Conservation (phyloP, 2,797 vertebrate species). For the Phrynocephalus forsythii region DNA sequence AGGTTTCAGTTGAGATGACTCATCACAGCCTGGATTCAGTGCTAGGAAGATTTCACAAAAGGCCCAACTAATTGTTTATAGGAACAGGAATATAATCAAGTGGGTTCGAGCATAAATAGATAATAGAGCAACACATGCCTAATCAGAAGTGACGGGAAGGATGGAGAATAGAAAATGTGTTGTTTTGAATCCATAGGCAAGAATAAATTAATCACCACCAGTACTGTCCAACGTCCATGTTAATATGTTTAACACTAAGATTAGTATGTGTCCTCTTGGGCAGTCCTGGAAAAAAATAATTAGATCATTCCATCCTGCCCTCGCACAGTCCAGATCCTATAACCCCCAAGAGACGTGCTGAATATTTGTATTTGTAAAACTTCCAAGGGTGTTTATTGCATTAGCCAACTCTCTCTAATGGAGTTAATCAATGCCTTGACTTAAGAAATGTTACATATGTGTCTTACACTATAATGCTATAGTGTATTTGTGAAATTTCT, state of each 20-base stretch:
- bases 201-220: neutral
- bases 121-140: neutral
- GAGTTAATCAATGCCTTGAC: neutral
- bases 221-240: neutral
- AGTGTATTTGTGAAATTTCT: neutral
- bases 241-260: conserved; percentile 11
- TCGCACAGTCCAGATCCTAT: neutral
- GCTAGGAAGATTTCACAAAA: conserved; percentile 49
- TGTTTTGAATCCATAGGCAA: conserved; percentile 1
- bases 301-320: neutral
- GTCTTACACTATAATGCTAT: no score
- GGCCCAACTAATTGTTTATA: neutral
- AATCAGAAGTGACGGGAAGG: conserved; percentile 21
- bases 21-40: conserved; percentile 9
- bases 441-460: neutral
- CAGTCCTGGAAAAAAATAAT: neutral
- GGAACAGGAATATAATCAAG: conserved; percentile 38
- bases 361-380: neutral
- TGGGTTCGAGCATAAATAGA: neutral
- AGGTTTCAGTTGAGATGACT: conserved; percentile 49
- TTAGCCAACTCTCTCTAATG: neutral
- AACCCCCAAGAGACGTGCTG: neutral
- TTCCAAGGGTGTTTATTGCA: neutral
- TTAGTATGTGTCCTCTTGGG: neutral
- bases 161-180: neutral